Evolutionary conservation across 2,888 invertebrate genomes (phyloP).

Genomic region (Hoplodrina blanda): DNA sequence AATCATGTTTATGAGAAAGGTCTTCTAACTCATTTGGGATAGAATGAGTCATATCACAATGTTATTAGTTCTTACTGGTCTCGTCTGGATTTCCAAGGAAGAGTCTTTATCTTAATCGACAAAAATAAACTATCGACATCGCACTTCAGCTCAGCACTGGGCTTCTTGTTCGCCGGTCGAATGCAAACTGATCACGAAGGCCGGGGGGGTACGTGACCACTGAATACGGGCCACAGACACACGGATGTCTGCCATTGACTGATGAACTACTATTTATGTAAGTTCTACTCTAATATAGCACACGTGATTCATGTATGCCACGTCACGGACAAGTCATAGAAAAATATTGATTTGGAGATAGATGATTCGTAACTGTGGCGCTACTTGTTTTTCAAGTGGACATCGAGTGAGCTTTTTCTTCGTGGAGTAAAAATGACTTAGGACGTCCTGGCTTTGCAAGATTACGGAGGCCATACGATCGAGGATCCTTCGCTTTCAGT

Average conservation of each 20-base stretch:
- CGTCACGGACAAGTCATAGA: conserved; percentile 31
- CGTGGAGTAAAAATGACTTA: not conserved
- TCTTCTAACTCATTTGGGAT: not conserved
- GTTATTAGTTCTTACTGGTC: too few species aligned
- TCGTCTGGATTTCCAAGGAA: too few species aligned
- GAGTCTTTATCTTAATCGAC: not conserved
- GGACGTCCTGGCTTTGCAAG: too few species aligned
- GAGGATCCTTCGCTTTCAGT: not conserved
- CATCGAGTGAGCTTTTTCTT: not conserved
- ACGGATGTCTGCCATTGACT: conserved; percentile 72
- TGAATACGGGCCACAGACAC: conserved; percentile 80
- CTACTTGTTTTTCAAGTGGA: not conserved
- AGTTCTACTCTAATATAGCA: conserved; percentile 41
- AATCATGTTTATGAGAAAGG: not conserved
- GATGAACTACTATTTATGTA: conserved; percentile 49
- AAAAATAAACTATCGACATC: conserved; percentile 43
- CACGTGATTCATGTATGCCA: conserved; percentile 52
- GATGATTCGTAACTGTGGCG: not conserved
- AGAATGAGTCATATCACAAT: not conserved
- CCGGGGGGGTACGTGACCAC: conserved; percentile 76
- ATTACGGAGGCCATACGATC: not conserved
- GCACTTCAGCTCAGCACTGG: conserved; percentile 49
- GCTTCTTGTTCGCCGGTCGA: conserved; percentile 67
- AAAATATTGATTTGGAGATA: not conserved
- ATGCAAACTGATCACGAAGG: conserved; percentile 77